phyloP scores from a whole-genome alignment of 53 echinoderm and acorn worm species.

The Arbacia lixula region DNA sequence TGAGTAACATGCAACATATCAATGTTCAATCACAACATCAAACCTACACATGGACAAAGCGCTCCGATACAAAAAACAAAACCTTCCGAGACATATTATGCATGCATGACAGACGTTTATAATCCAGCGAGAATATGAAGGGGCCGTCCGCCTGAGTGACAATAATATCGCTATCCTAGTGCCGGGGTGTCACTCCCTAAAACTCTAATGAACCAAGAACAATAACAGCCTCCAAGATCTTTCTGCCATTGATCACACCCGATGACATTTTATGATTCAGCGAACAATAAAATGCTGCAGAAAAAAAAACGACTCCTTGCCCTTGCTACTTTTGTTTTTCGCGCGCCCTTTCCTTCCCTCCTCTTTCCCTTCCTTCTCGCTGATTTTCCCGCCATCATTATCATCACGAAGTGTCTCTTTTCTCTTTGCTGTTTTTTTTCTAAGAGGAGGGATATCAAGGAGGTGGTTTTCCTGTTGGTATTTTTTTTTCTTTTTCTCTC shows the following conservation, averaged over 20 bases:
- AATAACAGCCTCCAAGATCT: background rate
- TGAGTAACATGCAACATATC: too few relatives aligned
- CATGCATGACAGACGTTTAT: too few relatives aligned
- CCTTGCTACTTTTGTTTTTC: conserved; percentile 36
- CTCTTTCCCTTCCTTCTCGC: background rate
- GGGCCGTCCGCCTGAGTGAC: conserved; percentile 20
- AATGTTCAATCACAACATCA: too few relatives aligned
- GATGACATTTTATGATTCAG: conserved; percentile 33
- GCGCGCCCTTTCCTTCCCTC: background rate
- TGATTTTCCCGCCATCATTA: background rate
- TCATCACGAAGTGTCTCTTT: background rate
- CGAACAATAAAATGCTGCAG: background rate
- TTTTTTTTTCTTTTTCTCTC: background rate
- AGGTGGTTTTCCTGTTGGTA: conserved; percentile 16
- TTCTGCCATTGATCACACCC: conserved; percentile 4
- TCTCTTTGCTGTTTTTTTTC: background rate
- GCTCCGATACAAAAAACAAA: too few relatives aligned
- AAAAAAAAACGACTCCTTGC: conserved; percentile 22
- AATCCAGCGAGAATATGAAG: too few relatives aligned
- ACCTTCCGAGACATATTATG: too few relatives aligned
- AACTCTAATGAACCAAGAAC: conserved; percentile 48
- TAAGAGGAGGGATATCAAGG: conserved; percentile 9
- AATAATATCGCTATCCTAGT: conserved; percentile 19
- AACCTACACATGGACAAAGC: too few relatives aligned
- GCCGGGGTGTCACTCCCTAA: conserved; percentile 36